These are phyloP conservation scores for Corticium candelabrum DNA, from an alignment of 37 sponge, comb jelly and placozoan genomes.

Conservation along the genomic window DNA sequence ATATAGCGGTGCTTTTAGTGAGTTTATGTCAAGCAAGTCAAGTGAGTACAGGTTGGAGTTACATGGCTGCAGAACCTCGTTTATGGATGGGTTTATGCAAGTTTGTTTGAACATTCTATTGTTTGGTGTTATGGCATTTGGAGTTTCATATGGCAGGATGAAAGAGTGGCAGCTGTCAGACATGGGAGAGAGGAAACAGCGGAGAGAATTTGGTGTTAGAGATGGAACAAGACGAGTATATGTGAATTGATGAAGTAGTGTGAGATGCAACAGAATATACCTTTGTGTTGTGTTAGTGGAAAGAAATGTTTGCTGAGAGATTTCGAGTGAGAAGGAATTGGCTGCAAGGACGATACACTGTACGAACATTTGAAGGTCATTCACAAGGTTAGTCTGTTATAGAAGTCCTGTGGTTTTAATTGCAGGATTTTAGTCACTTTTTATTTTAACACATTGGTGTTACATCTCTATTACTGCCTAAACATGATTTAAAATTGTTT, in stretches of 20 bases:
- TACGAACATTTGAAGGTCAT: conserved; percentile 94
- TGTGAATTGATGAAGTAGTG: no score
- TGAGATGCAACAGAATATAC: no score
- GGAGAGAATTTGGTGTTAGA: conserved; percentile 6
- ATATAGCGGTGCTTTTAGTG: background rate
- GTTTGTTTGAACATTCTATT: no score
- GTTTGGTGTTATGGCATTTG: no score
- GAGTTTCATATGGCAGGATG: background rate
- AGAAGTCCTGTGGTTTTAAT: background rate
- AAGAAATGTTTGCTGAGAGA: conserved; percentile 72
- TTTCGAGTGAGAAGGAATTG: conserved; percentile 88
- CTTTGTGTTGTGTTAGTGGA: conserved; percentile 92
- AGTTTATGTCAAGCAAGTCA: background rate
- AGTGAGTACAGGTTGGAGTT: background rate
- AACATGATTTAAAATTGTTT: no score
- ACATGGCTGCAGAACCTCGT: background rate
- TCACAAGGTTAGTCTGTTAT: conserved; percentile 55
- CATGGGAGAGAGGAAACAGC: conserved; percentile 21
- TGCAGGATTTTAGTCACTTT: background rate
- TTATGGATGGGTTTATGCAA: background rate
- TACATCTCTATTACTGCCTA: background rate
- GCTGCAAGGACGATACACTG: conserved; percentile 77
- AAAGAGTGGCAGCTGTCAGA: conserved; percentile 50
- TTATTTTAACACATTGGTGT: background rate
- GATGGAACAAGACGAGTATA: conserved; percentile 23